phyloP scores from a whole-genome alignment of 2,888 invertebrate species.

The Caenorhabditis uteleia region DNA sequence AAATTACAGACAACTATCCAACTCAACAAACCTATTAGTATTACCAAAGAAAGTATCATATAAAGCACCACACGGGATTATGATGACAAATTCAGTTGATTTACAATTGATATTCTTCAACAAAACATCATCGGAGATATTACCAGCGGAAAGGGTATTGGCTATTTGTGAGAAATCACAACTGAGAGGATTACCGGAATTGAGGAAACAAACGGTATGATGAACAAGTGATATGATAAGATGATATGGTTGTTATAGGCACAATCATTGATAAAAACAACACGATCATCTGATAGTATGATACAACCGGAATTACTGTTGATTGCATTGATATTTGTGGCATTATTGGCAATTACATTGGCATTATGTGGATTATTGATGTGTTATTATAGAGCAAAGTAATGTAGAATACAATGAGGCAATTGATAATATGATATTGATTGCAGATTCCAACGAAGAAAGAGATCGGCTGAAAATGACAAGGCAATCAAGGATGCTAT shows the following conservation, averaged over 20 bases:
- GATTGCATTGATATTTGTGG: conserved; percentile 19
- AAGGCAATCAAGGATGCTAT: conserved; percentile 32
- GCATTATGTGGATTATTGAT: conserved; percentile 23
- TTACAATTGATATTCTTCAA: conserved; percentile 36
- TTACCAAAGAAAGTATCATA: conserved; percentile 21
- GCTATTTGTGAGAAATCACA: conserved; percentile 9
- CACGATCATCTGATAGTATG: conserved; percentile 4
- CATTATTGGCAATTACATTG: conserved; percentile 15
- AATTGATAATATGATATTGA: background rate
- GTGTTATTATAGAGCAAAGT: conserved; percentile 16
- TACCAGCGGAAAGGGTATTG: conserved; percentile 24
- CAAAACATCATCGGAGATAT: conserved; percentile 23
- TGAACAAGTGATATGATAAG: background rate
- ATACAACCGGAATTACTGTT: conserved; percentile 29
- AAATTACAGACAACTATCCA: conserved; percentile 7
- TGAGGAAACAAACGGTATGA: conserved; percentile 5
- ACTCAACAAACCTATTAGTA: conserved; percentile 16
- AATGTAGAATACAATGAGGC: background rate
- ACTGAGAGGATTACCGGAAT: background rate
- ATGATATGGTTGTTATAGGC: background rate
- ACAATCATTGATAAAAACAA: background rate
- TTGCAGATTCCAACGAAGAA: conserved; percentile 12
- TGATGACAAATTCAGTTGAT: conserved; percentile 25
- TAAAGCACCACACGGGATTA: conserved; percentile 28
- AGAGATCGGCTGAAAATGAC: conserved; percentile 20